Conservation (phyloP, 2,113 vertebrate species). For the Patagioenas fasciata region DNA sequence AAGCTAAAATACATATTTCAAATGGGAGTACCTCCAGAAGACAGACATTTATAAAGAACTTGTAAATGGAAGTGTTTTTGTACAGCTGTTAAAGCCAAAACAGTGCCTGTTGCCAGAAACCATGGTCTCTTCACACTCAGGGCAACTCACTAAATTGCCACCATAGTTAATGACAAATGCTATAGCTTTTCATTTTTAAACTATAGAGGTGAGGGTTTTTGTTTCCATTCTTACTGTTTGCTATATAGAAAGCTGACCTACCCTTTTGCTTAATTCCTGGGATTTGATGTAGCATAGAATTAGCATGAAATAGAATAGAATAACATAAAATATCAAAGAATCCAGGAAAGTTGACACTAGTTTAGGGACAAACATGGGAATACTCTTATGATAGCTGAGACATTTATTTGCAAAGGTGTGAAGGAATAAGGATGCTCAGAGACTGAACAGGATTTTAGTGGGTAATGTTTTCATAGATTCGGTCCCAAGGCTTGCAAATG, state of each 20-base stretch:
- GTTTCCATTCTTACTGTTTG: background rate
- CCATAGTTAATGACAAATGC: background rate
- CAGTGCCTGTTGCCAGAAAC: background rate
- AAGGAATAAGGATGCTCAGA: background rate
- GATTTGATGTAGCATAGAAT: background rate
- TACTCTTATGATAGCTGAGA: background rate
- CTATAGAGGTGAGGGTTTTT: background rate
- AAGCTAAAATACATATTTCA: constrained; percentile 24
- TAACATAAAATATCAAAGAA: background rate
- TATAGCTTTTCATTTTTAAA: background rate
- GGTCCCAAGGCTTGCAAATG: background rate
- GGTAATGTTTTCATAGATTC: rapidly evolving
- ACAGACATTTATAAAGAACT: constrained; percentile 9
- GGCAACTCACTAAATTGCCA: background rate
- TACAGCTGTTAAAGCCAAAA: constrained; percentile 31
- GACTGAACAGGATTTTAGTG: background rate
- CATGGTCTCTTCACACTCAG: background rate
- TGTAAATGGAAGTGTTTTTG: constrained; percentile 37
- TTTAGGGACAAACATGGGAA: background rate
- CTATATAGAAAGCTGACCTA: background rate
- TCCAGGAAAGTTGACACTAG: background rate
- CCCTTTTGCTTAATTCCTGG: background rate
- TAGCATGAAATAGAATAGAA: no score
- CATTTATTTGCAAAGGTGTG: background rate
- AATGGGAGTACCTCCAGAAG: background rate